Percentiles rank a stretch among this genome's conserved stretches.
Conservation (phyloP, 2,113 vertebrate species). For the Ctenodactylus gundi region DNA sequence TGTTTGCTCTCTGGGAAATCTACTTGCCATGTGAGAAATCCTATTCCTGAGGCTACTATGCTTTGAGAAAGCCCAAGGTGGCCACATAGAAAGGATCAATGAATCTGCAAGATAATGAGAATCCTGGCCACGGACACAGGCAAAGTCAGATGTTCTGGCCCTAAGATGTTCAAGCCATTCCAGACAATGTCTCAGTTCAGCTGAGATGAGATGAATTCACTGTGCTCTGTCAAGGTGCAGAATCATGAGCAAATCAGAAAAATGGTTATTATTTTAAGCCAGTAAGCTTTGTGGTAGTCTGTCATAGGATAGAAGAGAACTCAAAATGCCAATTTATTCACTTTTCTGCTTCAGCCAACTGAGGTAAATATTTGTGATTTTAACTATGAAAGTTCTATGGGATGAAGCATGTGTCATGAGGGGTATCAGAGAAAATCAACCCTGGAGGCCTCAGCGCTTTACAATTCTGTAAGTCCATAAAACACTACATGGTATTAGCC, state of each 20-base stretch:
- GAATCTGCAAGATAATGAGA: background rate
- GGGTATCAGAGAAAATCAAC: background rate
- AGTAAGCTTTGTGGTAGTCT: background rate
- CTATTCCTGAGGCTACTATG: background rate
- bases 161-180: background rate
- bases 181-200: background rate
- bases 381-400: background rate
- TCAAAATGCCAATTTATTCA: background rate
- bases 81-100: background rate
- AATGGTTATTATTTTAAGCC: background rate
- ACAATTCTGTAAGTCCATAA: background rate
- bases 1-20: background rate
- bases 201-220: background rate
- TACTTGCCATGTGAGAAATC: background rate
- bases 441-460: background rate
- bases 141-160: background rate
- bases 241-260: conserved; percentile 18
- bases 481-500: background rate
- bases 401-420: background rate
- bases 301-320: background rate
- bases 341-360: background rate
- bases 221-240: background rate
- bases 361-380: background rate
- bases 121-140: background rate
- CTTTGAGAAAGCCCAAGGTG: background rate